Conservation (phyloP, 2,888 invertebrate genomes). For the Rhagonycha fulva region DNA sequence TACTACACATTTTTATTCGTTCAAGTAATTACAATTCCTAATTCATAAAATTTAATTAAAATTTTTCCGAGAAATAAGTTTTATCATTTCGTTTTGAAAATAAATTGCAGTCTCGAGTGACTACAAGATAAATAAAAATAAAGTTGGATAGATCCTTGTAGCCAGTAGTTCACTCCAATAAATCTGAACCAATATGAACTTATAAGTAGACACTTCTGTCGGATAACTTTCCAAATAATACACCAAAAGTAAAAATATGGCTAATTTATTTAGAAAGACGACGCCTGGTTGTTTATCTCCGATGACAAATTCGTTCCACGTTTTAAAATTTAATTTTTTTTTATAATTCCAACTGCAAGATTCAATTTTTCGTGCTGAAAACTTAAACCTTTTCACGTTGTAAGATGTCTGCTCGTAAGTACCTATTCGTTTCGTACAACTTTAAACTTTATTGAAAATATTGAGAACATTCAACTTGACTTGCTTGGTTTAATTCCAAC, state of each 20-base stretch:
- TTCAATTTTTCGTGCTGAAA: background rate
- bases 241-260: constrained; percentile 2
- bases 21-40: background rate
- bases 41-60: background rate
- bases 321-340: background rate
- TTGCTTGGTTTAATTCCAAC: constrained; percentile 24
- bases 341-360: background rate
- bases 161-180: constrained; percentile 21
- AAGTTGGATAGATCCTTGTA: constrained; percentile 8
- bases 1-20: background rate
- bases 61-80: constrained; percentile 1
- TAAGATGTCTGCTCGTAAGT: constrained; percentile 19
- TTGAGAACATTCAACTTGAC: constrained; percentile 33
- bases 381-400: background rate
- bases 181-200: constrained; percentile 18
- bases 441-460: constrained; percentile 38
- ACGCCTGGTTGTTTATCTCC: constrained; percentile 8
- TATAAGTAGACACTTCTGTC: constrained; percentile 4
- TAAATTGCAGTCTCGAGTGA: constrained; percentile 7
- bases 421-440: constrained; percentile 19
- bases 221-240: constrained; percentile 4
- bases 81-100: constrained; percentile 10
- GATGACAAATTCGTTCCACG: background rate
- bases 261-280: constrained; percentile 19
- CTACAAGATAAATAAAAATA: constrained; percentile 16